Base-by-base conservation (phyloP, 2,888 invertebrate species). In the Philonicus albiceps region DNA sequence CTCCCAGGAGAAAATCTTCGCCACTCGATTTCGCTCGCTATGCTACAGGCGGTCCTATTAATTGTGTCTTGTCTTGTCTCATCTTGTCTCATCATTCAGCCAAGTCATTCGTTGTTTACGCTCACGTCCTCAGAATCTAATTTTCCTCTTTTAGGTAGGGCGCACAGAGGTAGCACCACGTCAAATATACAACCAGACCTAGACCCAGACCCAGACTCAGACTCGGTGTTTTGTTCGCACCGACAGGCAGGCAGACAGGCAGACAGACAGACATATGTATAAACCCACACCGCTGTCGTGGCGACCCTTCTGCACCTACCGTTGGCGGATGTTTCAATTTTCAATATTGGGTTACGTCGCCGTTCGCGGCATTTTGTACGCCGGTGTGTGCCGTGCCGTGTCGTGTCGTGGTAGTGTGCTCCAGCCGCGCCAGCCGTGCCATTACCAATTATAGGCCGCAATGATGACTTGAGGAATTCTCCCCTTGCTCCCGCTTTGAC, bases 111-210 rank as follows among this genome's bases (percentile, higher is more conserved):
- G 76, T 80, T 86, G 80, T 86, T 86, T 86, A 80, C 86, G 72
- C 80, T 86, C 86, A 86, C 86, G 86, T 86, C 43, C 43, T 86
- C 80, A 11, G 80, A 78, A 86, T 86, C 86, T 80, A 86, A 86
- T 86, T 86, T 86, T 73, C 76, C 37, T 55, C 13, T 37, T 64
- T 64, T 19, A n/a, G 55, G 55, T 11, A 76, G 86, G 55, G 86
- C 27, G 31, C 37, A 34, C 13, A 37, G 19, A 37, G 53, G 19
- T 27, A 72, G 27, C 4, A 53, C 31, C 43, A 80, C 76, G 43
- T 19, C 43, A 40, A 76, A 76, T 76, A 76, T 19, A 40, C 19
- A 43, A 22, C 40, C 40, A 43, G 1, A 40, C 40, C 11, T 13
- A 1, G 40, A 43, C 40, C 40, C 40, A 43, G 1, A 40, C 40